These are phyloP conservation scores for Alouatta caraya DNA, from an alignment of 2,797 vertebrate species.

Conservation along the genomic window DNA sequence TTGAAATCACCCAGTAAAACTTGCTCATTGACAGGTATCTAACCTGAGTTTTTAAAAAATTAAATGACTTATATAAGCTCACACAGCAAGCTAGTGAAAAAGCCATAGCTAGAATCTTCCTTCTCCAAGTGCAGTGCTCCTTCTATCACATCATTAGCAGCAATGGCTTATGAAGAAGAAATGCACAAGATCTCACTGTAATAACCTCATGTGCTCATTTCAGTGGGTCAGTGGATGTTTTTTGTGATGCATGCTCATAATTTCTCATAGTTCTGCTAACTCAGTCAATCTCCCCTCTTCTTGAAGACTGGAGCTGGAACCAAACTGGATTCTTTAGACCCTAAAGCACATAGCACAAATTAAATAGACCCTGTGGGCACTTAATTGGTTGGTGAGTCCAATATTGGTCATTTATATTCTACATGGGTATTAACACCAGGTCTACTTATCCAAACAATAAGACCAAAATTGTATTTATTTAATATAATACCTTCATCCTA, in stretches of 20 bases:
- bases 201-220: neutral
- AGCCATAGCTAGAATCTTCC: neutral
- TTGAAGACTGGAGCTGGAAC: neutral
- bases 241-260: neutral
- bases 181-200: neutral
- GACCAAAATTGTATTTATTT: neutral
- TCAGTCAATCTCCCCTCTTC: neutral
- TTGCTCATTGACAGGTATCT: conserved; percentile 11
- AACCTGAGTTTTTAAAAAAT: conserved; percentile 9
- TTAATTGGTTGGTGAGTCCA: neutral
- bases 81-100: neutral
- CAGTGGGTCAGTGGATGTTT: neutral
- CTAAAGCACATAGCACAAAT: neutral
- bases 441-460: neutral
- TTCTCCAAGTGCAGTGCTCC: neutral
- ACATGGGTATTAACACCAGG: neutral
- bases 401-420: neutral
- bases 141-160: neutral
- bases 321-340: neutral
- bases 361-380: neutral
- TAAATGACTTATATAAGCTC: neutral
- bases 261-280: neutral
- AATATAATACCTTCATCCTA: neutral
- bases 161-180: neutral
- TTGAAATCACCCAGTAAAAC: conserved; percentile 46